A percentile compares a stretch with the other conserved stretches of the same genome.
Evolutionary conservation across 2,113 vertebrate genomes (phyloP).

Genomic region (Chaenogobius annularis): DNA sequence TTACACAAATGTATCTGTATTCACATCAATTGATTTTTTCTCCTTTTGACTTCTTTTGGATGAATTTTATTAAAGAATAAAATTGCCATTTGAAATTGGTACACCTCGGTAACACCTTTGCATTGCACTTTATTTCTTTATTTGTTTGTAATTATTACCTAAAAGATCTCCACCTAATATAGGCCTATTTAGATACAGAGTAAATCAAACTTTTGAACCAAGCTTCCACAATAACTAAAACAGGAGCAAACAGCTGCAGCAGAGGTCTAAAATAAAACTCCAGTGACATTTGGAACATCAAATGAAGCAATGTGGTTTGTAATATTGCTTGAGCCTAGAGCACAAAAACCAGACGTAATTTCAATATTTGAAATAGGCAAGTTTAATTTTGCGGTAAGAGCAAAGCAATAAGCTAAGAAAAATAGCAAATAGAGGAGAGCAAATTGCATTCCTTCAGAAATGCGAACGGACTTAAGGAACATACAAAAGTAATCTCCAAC

Average conservation of each 20-base stretch:
- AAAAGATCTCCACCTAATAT: not conserved
- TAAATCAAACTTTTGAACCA: slow-evolving; percentile 23
- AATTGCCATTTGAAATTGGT: not conserved
- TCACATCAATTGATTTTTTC: not conserved
- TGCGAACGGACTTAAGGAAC: slow-evolving; percentile 97
- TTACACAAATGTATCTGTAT: not conserved
- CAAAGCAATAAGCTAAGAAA: slow-evolving; percentile 97
- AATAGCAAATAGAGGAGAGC: slow-evolving; percentile 89
- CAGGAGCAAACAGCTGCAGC: slow-evolving; percentile 37
- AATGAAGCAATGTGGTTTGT: slow-evolving; percentile 84
- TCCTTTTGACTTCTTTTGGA: not conserved
- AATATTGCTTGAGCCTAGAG: slow-evolving; percentile 92
- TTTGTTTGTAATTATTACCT: not conserved
- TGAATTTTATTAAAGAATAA: not conserved
- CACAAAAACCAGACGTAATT: slow-evolving; percentile 93
- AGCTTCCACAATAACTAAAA: slow-evolving; percentile 19
- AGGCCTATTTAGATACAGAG: not conserved
- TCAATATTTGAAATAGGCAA: slow-evolving; percentile 98
- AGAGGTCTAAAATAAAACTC: slow-evolving; percentile 52
- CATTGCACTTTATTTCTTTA: not conserved
- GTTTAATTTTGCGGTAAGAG: slow-evolving; percentile 97
- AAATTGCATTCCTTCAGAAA: slow-evolving; percentile 94
- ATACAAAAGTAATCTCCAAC: slow-evolving; percentile 99
- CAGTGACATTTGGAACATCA: slow-evolving; percentile 81
- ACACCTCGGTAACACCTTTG: not conserved